Evolutionary conservation across 2,113 vertebrate genomes (phyloP).

Genomic region (Stictonetta naevosa): DNA sequence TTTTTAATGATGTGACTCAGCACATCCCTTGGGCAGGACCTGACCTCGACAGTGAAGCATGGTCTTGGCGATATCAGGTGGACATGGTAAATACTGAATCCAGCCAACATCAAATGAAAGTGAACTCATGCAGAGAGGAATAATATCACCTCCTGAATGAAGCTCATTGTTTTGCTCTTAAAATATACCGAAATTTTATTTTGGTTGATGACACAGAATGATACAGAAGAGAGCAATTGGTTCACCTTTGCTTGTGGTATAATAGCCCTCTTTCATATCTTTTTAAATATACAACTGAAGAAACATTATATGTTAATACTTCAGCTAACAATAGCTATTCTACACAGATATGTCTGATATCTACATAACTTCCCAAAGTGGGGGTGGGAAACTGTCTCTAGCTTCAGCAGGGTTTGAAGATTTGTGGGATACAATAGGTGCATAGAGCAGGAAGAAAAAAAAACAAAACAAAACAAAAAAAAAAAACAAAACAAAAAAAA

Average conservation of each 20-base stretch:
- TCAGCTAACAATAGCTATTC: slow-evolving; percentile 51
- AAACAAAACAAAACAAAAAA: background rate
- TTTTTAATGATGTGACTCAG: background rate
- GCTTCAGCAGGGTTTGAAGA: slow-evolving; percentile 34
- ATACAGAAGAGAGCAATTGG: background rate
- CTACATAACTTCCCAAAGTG: background rate
- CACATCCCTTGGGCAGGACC: background rate
- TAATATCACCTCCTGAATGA: background rate
- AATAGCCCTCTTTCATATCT: slow-evolving; percentile 33
- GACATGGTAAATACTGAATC: background rate
- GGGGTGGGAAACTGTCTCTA: slow-evolving; percentile 30
- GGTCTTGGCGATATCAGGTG: background rate
- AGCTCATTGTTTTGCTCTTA: slow-evolving; percentile 32
- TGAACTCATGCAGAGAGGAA: background rate
- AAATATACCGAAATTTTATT: slow-evolving; percentile 31
- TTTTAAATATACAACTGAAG: slow-evolving; percentile 41
- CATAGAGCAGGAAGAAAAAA: slow-evolving; percentile 40
- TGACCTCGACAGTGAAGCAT: background rate
- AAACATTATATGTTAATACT: slow-evolving; percentile 64
- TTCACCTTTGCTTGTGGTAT: background rate
- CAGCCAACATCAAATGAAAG: background rate
- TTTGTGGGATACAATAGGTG: slow-evolving; percentile 39
- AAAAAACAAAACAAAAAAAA: background rate
- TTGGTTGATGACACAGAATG: background rate
- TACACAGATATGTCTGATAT: background rate